phyloP scores from a whole-genome alignment of 2,888 invertebrate species.

The Acrobasis consociella region DNA sequence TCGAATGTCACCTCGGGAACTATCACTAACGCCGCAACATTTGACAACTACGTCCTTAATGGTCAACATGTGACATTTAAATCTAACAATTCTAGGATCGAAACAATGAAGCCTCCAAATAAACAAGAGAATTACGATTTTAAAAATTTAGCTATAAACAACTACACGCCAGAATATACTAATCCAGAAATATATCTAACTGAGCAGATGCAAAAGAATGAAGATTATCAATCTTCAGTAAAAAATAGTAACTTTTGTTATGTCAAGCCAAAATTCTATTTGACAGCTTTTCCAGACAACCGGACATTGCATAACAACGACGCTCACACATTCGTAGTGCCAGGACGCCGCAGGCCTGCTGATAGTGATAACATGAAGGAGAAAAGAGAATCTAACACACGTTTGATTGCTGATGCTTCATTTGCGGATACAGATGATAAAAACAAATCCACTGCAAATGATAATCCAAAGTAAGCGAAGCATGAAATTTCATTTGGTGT shows the following conservation, averaged over 20 bases:
- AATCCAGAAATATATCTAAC: conserved; percentile 42
- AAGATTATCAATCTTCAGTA: conserved; percentile 38
- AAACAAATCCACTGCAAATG: conserved; percentile 31
- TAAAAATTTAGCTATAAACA: conserved; percentile 58
- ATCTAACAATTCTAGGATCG: conserved; percentile 30
- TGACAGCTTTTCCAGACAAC: conserved; percentile 42
- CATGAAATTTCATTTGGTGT: not conserved
- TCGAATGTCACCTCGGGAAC: conserved; percentile 33
- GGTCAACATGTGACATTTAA: conserved; percentile 40
- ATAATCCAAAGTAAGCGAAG: conserved; percentile 27
- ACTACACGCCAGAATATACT: conserved; percentile 45
- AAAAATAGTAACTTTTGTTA: conserved; percentile 47
- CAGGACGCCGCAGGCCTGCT: conserved; percentile 27
- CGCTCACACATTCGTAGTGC: conserved; percentile 31
- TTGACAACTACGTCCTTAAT: conserved; percentile 39
- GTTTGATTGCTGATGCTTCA: conserved; percentile 4
- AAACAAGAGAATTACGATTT: conserved; percentile 58
- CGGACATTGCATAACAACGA: conserved; percentile 34
- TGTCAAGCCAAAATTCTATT: conserved; percentile 50
- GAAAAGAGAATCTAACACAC: conserved; percentile 6
- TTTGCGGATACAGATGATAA: conserved; percentile 30
- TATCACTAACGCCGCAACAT: conserved; percentile 20
- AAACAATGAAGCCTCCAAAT: conserved; percentile 28
- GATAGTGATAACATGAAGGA: conserved; percentile 13
- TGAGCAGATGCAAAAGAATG: conserved; percentile 37